Conservation (phyloP, 2,113 vertebrate species). For the Reinhardtius hippoglossoides region DNA sequence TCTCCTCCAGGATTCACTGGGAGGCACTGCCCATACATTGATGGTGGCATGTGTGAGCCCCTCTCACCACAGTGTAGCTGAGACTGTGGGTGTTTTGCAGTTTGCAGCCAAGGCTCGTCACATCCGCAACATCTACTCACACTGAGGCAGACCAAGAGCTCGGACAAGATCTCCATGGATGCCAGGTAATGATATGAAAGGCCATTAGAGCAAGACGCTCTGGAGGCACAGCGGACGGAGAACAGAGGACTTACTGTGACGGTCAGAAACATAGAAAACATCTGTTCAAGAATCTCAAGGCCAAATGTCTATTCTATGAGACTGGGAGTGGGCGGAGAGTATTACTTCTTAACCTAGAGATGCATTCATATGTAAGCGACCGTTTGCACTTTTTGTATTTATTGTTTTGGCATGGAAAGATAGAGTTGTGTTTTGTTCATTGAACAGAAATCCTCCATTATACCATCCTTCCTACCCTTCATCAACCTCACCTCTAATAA, state of each 20-base stretch:
- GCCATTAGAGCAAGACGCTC: conserved; percentile 46
- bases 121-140: conserved; percentile 81
- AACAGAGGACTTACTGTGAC: conserved; percentile 83
- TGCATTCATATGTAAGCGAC: no score
- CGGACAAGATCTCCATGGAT: conserved; percentile 86
- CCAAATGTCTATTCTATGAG: no score
- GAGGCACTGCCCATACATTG: conserved; percentile 90
- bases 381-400: no score
- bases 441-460: no score
- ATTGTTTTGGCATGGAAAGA: no score
- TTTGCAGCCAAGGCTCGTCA: conserved; percentile 89
- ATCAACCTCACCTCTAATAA: no score
- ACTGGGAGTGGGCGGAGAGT: no score
- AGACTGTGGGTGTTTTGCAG: conserved; percentile 90
- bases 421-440: no score
- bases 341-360: no score
- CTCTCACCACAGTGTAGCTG: conserved; percentile 86
- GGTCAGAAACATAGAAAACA: conserved; percentile 79
- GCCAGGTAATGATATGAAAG: conserved; percentile 83
- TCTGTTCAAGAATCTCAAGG: no score
- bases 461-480: no score
- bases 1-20: conserved; percentile 91
- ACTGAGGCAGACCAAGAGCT: conserved; percentile 78
- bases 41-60: conserved; percentile 93
- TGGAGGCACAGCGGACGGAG: conserved; percentile 87